Conservation (phyloP, 2,888 invertebrate genomes). For the Scaptodrosophila latifasciaeformis region DNA sequence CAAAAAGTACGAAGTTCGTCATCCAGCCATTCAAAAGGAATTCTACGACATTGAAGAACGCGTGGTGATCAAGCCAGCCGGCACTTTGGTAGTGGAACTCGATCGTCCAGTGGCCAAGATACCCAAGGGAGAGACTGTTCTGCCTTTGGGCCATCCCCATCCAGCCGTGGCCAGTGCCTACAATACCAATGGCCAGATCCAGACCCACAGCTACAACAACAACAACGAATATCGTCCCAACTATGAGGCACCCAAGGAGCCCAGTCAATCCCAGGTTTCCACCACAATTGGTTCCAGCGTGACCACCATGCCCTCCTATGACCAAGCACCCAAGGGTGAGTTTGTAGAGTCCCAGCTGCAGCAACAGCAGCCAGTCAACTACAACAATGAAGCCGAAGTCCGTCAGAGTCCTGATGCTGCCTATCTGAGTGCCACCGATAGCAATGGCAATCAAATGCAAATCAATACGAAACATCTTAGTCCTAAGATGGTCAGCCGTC, state of each 20-base stretch:
- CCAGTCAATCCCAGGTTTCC: constrained; percentile 27
- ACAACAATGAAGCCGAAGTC: constrained; percentile 32
- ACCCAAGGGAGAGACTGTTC: constrained; percentile 74
- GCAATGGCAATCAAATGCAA: constrained; percentile 58
- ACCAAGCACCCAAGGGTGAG: constrained; percentile 53
- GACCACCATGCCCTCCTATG: constrained; percentile 61
- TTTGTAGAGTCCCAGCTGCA: constrained; percentile 54
- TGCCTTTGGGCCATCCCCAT: constrained; percentile 68
- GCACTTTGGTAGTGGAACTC: constrained; percentile 79
- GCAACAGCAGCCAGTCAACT: constrained; percentile 38
- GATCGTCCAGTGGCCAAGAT: constrained; percentile 78
- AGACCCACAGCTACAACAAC: constrained; percentile 40
- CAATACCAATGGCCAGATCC: constrained; percentile 47
- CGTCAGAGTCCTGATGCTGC: constrained; percentile 29
- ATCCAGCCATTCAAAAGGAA: constrained; percentile 80
- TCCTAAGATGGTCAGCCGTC: constrained; percentile 60
- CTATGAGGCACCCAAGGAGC: constrained; percentile 47
- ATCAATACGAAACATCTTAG: constrained; percentile 48
- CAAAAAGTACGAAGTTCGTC: constrained; percentile 78
- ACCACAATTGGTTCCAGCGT: constrained; percentile 53
- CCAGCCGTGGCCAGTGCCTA: constrained; percentile 70
- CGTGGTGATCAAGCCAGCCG: constrained; percentile 78
- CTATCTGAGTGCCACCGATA: constrained; percentile 49
- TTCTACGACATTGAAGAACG: constrained; percentile 81
- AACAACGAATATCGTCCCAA: constrained; percentile 40